Base-by-base conservation (phyloP, 2,113 vertebrate species). In the Carassius carassius region DNA sequence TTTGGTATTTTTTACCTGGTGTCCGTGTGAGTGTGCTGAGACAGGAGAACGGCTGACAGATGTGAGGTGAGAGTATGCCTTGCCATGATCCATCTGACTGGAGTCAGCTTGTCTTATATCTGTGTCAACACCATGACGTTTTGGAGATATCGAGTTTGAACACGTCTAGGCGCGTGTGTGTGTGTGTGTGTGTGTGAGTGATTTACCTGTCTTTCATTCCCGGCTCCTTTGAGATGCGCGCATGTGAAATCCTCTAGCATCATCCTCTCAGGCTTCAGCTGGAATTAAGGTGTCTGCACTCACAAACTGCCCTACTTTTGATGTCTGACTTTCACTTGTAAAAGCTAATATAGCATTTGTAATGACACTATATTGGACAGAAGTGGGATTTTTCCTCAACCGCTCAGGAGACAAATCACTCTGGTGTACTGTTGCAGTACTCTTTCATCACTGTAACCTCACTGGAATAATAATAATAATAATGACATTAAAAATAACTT, bases 61-160 rank as follows among this genome's bases (percentile, higher is more conserved):
- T 56, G 49, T n/a, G 32, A 72, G 69, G 44, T 62, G 82, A 75
- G 81, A 75, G 35, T 25, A 67, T 44, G 32, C 14, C 49, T 56
- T 16, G 5, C 74, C 23, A 2, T 25, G 47, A 75, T 67, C 69
- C 78, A 69, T 81, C 62, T 69, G 78, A 51, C 78, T 32, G 78
- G 37, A 81, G 78, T 47, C 78, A 67, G 62, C 6, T 25, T 51
- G 78, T 51, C 78, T 81, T 32, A 67, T 69, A 81, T 81, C 78
- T 81, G 78, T 81, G 78, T 81, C 78, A 69, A 81, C 78, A 81
- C 62, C 2, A 3, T 69, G 78, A 81, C 44, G 78, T 51, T 81
- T 44, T 47, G 56, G 23, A 65, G 78, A 51, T 81, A n/a, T 41
- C 84, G 72, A 85, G 84, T 85, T 78, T 72, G 78, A 79, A 85